These are phyloP conservation scores for Hydroisotoma schaefferi DNA, from an alignment of 2,888 invertebrate genomes.

Conservation along the genomic window DNA sequence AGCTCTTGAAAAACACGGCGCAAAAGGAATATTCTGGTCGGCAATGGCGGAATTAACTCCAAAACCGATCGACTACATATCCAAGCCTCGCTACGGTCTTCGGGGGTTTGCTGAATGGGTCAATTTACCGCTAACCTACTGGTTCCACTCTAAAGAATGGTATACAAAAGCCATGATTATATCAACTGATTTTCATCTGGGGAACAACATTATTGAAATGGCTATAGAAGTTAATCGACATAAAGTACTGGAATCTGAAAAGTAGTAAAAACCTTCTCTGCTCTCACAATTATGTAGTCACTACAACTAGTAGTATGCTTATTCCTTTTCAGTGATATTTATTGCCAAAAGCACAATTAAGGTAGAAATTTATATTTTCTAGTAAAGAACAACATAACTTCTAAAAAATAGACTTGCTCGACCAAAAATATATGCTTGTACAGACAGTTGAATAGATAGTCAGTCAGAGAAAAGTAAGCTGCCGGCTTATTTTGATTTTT, in stretches of 20 bases:
- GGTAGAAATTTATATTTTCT: neutral
- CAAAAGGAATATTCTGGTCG: slow-evolving; percentile 34
- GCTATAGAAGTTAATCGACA: slow-evolving; percentile 54
- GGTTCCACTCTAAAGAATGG: slow-evolving; percentile 59
- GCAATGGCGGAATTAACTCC: slow-evolving; percentile 56
- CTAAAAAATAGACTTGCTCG: too few relatives aligned
- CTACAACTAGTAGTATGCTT: neutral
- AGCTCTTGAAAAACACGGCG: slow-evolving; percentile 39
- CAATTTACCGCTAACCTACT: slow-evolving; percentile 63
- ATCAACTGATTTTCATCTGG: slow-evolving; percentile 57
- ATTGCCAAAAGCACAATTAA: neutral
- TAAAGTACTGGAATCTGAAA: slow-evolving; percentile 15
- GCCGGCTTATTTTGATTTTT: too few relatives aligned
- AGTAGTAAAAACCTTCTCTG: neutral
- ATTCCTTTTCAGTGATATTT: neutral
- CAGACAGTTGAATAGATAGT: too few relatives aligned
- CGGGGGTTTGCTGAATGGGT: slow-evolving; percentile 54
- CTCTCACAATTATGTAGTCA: neutral
- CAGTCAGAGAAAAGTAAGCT: too few relatives aligned
- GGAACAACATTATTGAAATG: slow-evolving; percentile 56
- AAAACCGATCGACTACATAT: slow-evolving; percentile 53
- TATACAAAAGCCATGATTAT: slow-evolving; percentile 56
- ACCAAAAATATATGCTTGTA: too few relatives aligned
- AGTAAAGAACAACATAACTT: too few relatives aligned
- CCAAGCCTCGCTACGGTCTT: slow-evolving; percentile 54